phyloP scores from a whole-genome alignment of 2,113 vertebrate species.

The Rattus norvegicus region GRCr8 NC_086029.1:33720001-33720500 shows the following conservation, averaged over 20 bases:
- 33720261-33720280: not conserved
- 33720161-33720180: too few relatives aligned
- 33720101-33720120: not conserved
- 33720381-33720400: rapidly evolving
- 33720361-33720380: not conserved
- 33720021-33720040: not conserved
- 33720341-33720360: not conserved
- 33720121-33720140: not conserved
- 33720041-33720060: not conserved
- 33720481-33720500: not conserved
- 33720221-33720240: not conserved
- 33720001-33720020: not conserved
- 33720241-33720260: not conserved
- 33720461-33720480: not conserved
- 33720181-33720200: not conserved
- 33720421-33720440: not conserved
- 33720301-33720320: not conserved
- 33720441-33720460: not conserved
- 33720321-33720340: not conserved
- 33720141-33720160: not conserved
- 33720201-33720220: not conserved
- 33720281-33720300: not conserved
- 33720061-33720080: not conserved
- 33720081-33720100: not conserved
- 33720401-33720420: not conserved